Conservation (phyloP, 53 echinoderm and acorn worm genomes). For the Pentamera pediparva region DNA sequence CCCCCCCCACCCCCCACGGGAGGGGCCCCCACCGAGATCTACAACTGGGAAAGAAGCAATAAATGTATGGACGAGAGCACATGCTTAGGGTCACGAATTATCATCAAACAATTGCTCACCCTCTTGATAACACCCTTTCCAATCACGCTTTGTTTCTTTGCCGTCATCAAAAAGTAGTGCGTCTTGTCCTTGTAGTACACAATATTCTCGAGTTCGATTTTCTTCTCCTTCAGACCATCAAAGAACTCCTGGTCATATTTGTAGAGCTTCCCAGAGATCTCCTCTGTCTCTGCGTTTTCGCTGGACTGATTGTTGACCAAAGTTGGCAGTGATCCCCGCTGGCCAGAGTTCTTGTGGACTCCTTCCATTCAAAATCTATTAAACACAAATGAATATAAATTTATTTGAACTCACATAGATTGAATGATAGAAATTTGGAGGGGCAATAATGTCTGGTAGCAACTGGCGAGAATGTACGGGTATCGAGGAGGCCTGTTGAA, state of each 20-base stretch:
- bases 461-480: too few relatives aligned
- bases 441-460: too few relatives aligned
- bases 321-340: too few relatives aligned
- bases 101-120: background rate
- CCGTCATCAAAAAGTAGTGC: conserved; percentile 24
- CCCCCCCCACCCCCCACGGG: too few relatives aligned
- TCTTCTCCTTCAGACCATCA: conserved; percentile 10
- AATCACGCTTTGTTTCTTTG: conserved; percentile 3
- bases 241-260: conserved; percentile 21
- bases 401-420: too few relatives aligned
- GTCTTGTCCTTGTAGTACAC: conserved; percentile 24
- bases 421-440: too few relatives aligned
- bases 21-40: too few relatives aligned
- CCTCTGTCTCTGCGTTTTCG: background rate
- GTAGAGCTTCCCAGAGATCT: conserved; percentile 8
- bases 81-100: too few relatives aligned
- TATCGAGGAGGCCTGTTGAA: too few relatives aligned
- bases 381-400: too few relatives aligned
- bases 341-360: conserved; percentile 3
- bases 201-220: conserved; percentile 16
- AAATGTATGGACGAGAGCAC: too few relatives aligned
- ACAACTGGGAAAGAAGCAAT: too few relatives aligned
- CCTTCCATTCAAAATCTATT: conserved; percentile 22
- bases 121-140: conserved; percentile 7
- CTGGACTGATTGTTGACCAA: conserved; percentile 8